phyloP scores from a whole-genome alignment of 2,888 invertebrate species.

The Mantis religiosa region DNA sequence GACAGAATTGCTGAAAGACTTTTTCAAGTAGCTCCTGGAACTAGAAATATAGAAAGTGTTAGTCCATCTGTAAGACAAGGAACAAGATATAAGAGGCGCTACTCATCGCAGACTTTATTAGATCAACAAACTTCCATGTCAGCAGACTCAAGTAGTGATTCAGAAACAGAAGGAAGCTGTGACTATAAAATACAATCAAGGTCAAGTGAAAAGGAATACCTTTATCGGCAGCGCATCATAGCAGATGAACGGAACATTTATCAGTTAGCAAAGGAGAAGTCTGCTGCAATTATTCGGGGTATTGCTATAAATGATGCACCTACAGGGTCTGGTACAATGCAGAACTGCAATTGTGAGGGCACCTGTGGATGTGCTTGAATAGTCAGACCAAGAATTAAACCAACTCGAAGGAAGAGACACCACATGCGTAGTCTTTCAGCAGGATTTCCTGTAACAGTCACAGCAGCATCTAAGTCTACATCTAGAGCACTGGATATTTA shows the following conservation, averaged over 20 bases:
- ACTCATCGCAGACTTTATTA: background rate
- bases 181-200: background rate
- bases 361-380: constrained; percentile 39
- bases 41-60: background rate
- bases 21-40: background rate
- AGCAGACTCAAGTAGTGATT: background rate
- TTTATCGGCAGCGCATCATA: background rate
- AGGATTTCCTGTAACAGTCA: background rate
- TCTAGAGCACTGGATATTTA: background rate
- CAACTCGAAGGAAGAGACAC: background rate
- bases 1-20: background rate
- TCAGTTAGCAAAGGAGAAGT: background rate
- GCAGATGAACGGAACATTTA: background rate
- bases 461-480: background rate
- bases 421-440: constrained; percentile 1
- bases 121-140: background rate
- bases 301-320: background rate
- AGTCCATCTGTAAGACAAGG: background rate
- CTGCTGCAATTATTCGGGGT: background rate
- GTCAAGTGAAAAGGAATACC: background rate
- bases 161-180: background rate
- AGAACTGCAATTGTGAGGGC: constrained; percentile 39
- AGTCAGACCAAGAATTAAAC: background rate
- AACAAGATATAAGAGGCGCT: constrained; percentile 33
- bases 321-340: background rate